A percentile compares a stretch with the other conserved stretches of the same genome.
phyloP scores from a whole-genome alignment of 2,113 vertebrate genomes.

The Aphyosemion australe region DNA sequence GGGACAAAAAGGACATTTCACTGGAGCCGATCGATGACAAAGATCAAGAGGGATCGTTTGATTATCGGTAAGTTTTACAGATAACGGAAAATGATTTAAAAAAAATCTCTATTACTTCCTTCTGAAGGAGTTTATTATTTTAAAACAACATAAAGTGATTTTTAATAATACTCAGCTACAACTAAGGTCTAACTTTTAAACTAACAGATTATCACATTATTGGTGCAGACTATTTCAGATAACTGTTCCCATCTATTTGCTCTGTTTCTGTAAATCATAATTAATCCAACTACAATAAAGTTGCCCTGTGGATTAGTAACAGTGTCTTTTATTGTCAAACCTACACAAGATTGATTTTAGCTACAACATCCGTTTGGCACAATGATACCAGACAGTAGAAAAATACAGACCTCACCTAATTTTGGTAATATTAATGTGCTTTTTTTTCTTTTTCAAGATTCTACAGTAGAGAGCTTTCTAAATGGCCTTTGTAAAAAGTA shows the following conservation, averaged over 20 bases:
- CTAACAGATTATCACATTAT: not conserved
- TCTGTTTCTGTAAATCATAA: slow-evolving; percentile 43
- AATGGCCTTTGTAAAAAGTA: too few species aligned
- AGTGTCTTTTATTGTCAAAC: not conserved
- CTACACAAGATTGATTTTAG: not conserved
- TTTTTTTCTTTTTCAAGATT: too few species aligned
- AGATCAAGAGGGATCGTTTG: slow-evolving; percentile 92
- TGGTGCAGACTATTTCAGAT: not conserved
- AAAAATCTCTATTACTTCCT: not conserved
- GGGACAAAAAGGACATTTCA: slow-evolving; percentile 92
- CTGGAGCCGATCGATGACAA: slow-evolving; percentile 89
- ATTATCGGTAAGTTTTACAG: slow-evolving; percentile 88
- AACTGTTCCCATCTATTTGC: slow-evolving; percentile 28
- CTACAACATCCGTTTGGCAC: not conserved
- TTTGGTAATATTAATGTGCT: too few species aligned
- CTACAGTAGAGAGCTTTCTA: too few species aligned
- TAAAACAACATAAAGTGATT: slow-evolving; percentile 4
- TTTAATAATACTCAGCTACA: slow-evolving; percentile 13
- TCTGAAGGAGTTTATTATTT: not conserved
- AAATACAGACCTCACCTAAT: too few species aligned
- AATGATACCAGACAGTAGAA: not conserved
- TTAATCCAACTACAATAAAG: slow-evolving; percentile 2
- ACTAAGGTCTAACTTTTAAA: not conserved
- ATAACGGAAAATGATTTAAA: not conserved
- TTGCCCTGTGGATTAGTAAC: not conserved